These are phyloP conservation scores for Strix uralensis DNA, from an alignment of 2,113 vertebrate genomes.

Conservation along the genomic window DNA sequence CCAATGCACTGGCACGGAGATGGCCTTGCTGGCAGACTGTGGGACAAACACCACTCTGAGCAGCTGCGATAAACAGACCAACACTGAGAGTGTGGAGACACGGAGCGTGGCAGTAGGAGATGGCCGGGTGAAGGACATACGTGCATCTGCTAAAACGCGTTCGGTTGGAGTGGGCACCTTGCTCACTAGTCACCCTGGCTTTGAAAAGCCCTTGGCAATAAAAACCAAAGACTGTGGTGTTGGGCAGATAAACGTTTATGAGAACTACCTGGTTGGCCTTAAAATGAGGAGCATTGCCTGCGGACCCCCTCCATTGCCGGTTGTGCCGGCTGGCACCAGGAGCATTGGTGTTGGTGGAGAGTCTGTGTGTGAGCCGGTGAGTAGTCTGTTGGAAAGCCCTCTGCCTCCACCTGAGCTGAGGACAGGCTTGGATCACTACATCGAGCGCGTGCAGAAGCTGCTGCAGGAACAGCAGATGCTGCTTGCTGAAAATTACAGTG, in stretches of 20 bases:
- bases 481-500: slow-evolving; percentile 93
- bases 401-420: slow-evolving; percentile 56
- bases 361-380: slow-evolving; percentile 59
- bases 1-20: slow-evolving; percentile 81
- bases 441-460: slow-evolving; percentile 91
- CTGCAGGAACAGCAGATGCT: slow-evolving; percentile 93
- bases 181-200: slow-evolving; percentile 61
- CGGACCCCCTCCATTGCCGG: slow-evolving; percentile 77
- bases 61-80: slow-evolving; percentile 84
- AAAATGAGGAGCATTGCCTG: slow-evolving; percentile 93
- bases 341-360: slow-evolving; percentile 88
- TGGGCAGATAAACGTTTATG: slow-evolving; percentile 82
- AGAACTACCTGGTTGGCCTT: slow-evolving; percentile 92
- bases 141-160: slow-evolving; percentile 72
- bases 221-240: slow-evolving; percentile 91
- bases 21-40: slow-evolving; percentile 62
- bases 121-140: slow-evolving; percentile 87
- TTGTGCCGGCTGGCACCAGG: slow-evolving; percentile 68
- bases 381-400: not conserved
- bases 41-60: slow-evolving; percentile 76
- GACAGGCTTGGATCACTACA: slow-evolving; percentile 89
- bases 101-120: slow-evolving; percentile 87
- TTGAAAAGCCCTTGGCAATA: slow-evolving; percentile 65
- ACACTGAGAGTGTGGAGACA: slow-evolving; percentile 74
- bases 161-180: slow-evolving; percentile 88